Base-by-base conservation (phyloP, 2,113 vertebrate genomes). In the Sorex araneus region DNA sequence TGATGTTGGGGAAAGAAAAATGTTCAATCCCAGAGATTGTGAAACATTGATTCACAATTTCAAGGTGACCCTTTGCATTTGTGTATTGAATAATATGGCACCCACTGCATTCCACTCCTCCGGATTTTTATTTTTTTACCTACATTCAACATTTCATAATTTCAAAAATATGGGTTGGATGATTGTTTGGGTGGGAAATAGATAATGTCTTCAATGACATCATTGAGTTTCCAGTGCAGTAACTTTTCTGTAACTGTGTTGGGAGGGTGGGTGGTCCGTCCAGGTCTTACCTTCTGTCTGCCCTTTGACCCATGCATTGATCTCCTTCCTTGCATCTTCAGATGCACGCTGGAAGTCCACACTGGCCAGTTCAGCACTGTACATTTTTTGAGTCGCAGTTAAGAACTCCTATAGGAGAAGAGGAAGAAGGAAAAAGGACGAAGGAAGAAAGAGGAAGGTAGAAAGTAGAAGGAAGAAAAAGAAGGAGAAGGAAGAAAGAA, bases 251-350 rank as follows among this genome's bases (percentile, higher is more conserved):
- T 40, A 40, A 40, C 40, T 40, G 4, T 40, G 40, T 40, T 40
- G 40, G 40, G 40, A 40, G 40, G n/a, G 40, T 40, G 11, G 8
- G 21, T 15, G 10, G 2, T 0, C 0, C 8, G 30, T 34, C 74
- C 50, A 34, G 71, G 21, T 21, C 97, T 97, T 91, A 99, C 99
- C 98, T 95, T 98, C 98, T 0, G 99, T 99, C 95, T 99, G 98
- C 57, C 98, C 92, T 93, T 99, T 98, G 2, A 99, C 99, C 99
- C 99, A 99, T 75, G 96, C 92, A 93, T 99, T 99, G 96, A 99
- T 99, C 94, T 98, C 93, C 11, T 93, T 95, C 93, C 98, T 98
- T 76, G 98, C 98, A 6, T 97, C 93, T 23, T 99, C 98, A 70
- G 92, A 54, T 83, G 98, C 98, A 40, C 96, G 96, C 27, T 98